These are phyloP conservation scores for Pao palembangensis DNA, from an alignment of 2,113 vertebrate species.

Conservation along the genomic window DNA sequence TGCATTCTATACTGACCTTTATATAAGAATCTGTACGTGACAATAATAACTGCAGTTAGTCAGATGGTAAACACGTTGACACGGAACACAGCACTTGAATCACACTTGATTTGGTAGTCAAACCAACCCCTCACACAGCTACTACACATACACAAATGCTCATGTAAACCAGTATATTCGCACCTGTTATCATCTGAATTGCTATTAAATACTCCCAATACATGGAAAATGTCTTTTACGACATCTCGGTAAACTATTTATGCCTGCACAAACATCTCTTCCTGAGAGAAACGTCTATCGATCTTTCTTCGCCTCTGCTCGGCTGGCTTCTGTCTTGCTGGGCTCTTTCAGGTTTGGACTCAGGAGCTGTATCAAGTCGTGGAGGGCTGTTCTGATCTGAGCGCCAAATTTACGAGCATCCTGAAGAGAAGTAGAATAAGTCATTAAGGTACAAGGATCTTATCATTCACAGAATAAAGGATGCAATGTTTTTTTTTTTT, in stretches of 20 bases:
- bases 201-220: slow-evolving; percentile 12
- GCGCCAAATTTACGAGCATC: slow-evolving; percentile 79
- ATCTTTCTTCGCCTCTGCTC: slow-evolving; percentile 53
- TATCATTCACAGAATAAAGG: background rate
- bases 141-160: slow-evolving; percentile 25
- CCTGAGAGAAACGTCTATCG: slow-evolving; percentile 27
- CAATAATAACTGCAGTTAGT: no score
- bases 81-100: background rate
- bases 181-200: background rate
- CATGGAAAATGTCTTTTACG: background rate
- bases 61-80: background rate
- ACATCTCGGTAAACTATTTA: no score
- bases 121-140: slow-evolving; percentile 4
- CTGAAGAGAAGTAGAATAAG: slow-evolving; percentile 50
- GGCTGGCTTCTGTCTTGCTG: slow-evolving; percentile 56
- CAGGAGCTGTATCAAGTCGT: slow-evolving; percentile 78
- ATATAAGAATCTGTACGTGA: background rate
- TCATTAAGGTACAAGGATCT: background rate
- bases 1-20: slow-evolving; percentile 10
- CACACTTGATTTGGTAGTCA: no score
- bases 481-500: background rate
- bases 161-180: slow-evolving; percentile 20
- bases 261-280: slow-evolving; percentile 1
- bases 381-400: slow-evolving; percentile 75
- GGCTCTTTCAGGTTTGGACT: slow-evolving; percentile 53